Base-by-base conservation (phyloP, 2,113 vertebrate species). In the Cisticola juncidis region DNA sequence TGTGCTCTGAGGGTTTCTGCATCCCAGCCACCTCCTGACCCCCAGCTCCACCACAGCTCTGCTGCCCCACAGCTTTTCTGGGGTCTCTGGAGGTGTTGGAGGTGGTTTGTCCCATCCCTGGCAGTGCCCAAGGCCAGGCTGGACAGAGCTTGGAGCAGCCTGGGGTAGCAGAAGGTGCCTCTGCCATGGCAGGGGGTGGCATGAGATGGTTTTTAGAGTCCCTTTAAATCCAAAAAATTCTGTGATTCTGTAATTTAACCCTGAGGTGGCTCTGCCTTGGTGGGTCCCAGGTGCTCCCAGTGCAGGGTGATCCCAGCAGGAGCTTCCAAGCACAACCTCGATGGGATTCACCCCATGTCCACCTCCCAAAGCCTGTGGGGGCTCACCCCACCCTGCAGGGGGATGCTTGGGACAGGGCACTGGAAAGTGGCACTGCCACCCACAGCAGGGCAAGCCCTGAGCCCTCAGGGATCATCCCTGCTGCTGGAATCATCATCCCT, bases 391-490 rank as follows among this genome's bases (percentile, higher is more conserved):
- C 12, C 11, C 40, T 51, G 28, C 22, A 28, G 13, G 0, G 9
- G 4, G 44, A 29, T 2, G 3, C 7, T 47, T 53, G 57, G 44
- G 44, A n/a, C 1, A 18, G 14, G 2, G 20, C 36, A 12, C 23
- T 69, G 47, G 83, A n/a, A 70, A 23, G 21, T 14, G 36, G 20
- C 35, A 70, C 44, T 13, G 1, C 56, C 57, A 61, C 29, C 11
- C 11, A 3, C 8, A 24, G 18, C 2, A 0, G 0, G 1, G 3
- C 2, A 6, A 47, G 50, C 24, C 36, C 36, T 62, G 44, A 66
- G 29, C 65, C 33, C 19, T 2, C 4, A 6, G 60, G 40, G 54
- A 62, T 11, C 8, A 0, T 17, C 65, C n/a, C 17, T 3, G 25
- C 42, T 3, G 0, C 50, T 80, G 53, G 51, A 25, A 17, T n/a